Evolutionary conservation across 2,888 invertebrate species (phyloP).

Genomic region (Cheilosia scutellata): DNA sequence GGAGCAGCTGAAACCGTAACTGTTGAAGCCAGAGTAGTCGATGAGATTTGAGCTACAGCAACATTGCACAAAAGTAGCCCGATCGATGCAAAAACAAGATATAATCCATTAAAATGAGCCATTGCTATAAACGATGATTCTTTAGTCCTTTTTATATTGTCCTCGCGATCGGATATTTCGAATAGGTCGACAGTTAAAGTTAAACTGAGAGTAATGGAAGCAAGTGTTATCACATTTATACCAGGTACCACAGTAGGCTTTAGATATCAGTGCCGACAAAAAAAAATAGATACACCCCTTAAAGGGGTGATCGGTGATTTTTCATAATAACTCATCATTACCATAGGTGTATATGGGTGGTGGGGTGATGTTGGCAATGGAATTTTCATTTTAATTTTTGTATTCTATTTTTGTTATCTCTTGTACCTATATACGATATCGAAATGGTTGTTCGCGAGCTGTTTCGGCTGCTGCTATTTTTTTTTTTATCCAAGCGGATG

Average conservation of each 20-base stretch:
- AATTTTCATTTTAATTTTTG: conserved; percentile 8
- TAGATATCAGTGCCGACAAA: conserved; percentile 36
- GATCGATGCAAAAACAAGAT: conserved; percentile 22
- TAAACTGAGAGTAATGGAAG: conserved; percentile 37
- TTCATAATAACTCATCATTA: conserved; percentile 50
- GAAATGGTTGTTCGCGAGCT: neutral
- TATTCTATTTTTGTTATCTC: conserved; percentile 28
- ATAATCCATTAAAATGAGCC: conserved; percentile 32
- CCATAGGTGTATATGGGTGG: neutral
- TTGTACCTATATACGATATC: neutral
- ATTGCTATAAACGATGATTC: conserved; percentile 3
- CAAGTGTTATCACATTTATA: conserved; percentile 50
- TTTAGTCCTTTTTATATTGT: conserved; percentile 8
- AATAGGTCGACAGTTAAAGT: conserved; percentile 38
- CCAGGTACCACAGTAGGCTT: conserved; percentile 7
- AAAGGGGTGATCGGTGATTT: conserved; percentile 46
- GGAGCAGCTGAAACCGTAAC: neutral
- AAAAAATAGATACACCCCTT: conserved; percentile 31
- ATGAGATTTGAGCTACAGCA: conserved; percentile 8
- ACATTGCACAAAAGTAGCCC: conserved; percentile 14
- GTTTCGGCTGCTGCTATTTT: conserved; percentile 1
- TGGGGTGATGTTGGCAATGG: neutral
- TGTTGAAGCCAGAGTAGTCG: neutral
- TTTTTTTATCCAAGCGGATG: neutral
- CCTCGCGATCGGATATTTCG: conserved; percentile 30